Conservation (phyloP, 1,140 invertebrate genomes). For the Diplogasteroides magnus region DNA sequence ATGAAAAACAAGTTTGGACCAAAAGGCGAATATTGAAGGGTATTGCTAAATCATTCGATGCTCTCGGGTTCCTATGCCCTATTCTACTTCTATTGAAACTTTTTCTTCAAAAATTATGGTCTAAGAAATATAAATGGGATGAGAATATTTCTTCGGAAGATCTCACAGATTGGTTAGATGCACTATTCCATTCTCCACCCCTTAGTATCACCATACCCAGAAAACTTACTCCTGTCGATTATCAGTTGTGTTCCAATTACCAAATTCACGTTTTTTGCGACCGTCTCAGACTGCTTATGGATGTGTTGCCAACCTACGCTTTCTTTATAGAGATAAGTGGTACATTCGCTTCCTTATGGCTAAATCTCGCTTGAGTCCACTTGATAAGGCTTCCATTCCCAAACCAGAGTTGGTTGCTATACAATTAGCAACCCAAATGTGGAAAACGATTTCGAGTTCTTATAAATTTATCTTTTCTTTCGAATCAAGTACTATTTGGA, state of each 20-base stretch:
- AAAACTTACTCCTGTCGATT: slow-evolving; percentile 18
- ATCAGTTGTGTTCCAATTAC: no score
- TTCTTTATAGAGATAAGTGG: not conserved
- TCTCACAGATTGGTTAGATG: not conserved
- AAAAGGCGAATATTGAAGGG: slow-evolving; percentile 6
- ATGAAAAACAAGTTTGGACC: not conserved
- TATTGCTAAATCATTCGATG: slow-evolving; percentile 5
- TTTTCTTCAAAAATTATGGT: slow-evolving; percentile 18
- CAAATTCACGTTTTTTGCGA: no score
- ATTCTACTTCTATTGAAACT: not conserved
- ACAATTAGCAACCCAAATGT: slow-evolving; percentile 13
- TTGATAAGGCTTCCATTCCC: slow-evolving; percentile 9
- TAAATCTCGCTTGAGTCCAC: slow-evolving; percentile 5
- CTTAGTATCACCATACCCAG: not conserved
- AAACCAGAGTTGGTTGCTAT: not conserved
- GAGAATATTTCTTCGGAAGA: slow-evolving; percentile 7
- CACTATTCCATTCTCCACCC: not conserved
- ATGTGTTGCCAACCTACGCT: slow-evolving; percentile 2
- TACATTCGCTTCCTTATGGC: slow-evolving; percentile 2
- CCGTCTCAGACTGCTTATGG: slow-evolving; percentile 17
- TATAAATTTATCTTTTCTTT: not conserved
- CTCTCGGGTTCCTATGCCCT: slow-evolving; percentile 16
- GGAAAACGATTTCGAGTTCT: slow-evolving; percentile 3
- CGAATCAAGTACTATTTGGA: not conserved
- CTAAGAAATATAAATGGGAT: slow-evolving; percentile 19